Evolutionary conservation across 2,113 vertebrate species (phyloP), one percentile per base, ranked within the genome.

Genomic region (Piaya cayana): DNA sequence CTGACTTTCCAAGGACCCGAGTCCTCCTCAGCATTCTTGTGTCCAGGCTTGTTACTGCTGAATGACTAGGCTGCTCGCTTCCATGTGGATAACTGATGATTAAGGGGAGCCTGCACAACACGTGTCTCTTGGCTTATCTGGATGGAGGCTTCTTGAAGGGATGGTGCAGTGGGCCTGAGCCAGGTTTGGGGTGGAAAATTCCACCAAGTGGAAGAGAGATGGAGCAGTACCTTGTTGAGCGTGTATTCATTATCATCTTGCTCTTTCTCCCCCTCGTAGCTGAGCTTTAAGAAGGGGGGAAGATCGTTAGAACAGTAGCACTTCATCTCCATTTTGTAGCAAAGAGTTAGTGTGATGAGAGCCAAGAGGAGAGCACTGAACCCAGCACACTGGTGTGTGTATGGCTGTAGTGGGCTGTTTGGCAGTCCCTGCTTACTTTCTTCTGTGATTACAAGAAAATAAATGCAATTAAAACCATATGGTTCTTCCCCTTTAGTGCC

Each of bases 331-430:
- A 45, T 29, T 26, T 42, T 42, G 42, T 37, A 56, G 64, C 80
- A 64, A 8, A 12, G 37, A 80, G 34, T 67, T 23, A 37, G 82
- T 34, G 47, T 11, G 29, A 37, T 6, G 17, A 27, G 19, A 69
- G 25, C 47, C n/a, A 64, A 39, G 56, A 69, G 36, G 47, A 50
- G 23, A 68, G 18, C 25, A 15, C 21, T 36, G n/a, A 85, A 43
- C 29, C 26, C 2, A 2, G 10, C 27, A 19, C 9, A 4, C 30
- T 36, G 37, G 36, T 21, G 47, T 0, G 0, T 55, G 12, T 20
- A 8, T 16, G 42, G 60, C 37, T 43, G 36, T n/a, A 69, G 75
- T 7, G 55, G 55, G 29, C 67, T 25, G 36, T 14, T 34, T 25
- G 32, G 36, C 32, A 30, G 42, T 34, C 37, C 39, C 25, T 34